Conservation (phyloP, 2,797 vertebrate genomes). For the Limnodromus scolopaceus region DNA sequence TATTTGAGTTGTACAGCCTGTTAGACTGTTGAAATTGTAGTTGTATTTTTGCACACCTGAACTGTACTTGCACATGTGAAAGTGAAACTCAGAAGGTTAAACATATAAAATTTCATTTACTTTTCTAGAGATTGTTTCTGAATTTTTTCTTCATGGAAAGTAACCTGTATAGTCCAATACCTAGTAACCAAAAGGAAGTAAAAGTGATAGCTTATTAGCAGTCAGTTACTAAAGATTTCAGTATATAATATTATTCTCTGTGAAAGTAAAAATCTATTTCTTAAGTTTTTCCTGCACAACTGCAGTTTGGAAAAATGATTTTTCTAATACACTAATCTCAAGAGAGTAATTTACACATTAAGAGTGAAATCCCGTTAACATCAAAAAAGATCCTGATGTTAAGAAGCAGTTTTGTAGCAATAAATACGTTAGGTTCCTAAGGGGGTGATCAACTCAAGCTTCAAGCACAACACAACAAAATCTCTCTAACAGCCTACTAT, state of each 20-base stretch:
- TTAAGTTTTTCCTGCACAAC: not conserved
- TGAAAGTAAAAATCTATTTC: constrained; percentile 19
- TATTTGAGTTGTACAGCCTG: not conserved
- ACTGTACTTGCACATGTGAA: not conserved
- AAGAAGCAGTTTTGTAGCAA: constrained; percentile 30
- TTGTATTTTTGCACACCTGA: not conserved
- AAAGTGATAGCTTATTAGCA: not conserved
- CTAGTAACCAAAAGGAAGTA: not conserved
- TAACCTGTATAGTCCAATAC: not conserved
- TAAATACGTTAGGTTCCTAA: constrained; percentile 51
- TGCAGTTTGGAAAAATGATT: constrained; percentile 42
- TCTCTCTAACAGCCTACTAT: constrained; percentile 9
- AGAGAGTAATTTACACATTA: constrained; percentile 18
- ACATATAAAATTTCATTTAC: not conserved
- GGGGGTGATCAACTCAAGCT: constrained; percentile 32
- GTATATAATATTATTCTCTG: not conserved
- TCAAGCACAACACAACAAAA: constrained; percentile 4
- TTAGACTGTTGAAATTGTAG: not conserved
- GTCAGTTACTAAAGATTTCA: constrained; percentile 12
- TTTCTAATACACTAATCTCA: constrained; percentile 39
- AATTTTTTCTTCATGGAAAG: not conserved
- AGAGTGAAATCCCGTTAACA: constrained; percentile 19
- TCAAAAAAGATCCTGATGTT: not conserved
- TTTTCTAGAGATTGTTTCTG: constrained; percentile 4
- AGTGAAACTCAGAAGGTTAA: not conserved